Base-by-base conservation (phyloP, 1,140 invertebrate species). In the Phocides pigmalion region DNA sequence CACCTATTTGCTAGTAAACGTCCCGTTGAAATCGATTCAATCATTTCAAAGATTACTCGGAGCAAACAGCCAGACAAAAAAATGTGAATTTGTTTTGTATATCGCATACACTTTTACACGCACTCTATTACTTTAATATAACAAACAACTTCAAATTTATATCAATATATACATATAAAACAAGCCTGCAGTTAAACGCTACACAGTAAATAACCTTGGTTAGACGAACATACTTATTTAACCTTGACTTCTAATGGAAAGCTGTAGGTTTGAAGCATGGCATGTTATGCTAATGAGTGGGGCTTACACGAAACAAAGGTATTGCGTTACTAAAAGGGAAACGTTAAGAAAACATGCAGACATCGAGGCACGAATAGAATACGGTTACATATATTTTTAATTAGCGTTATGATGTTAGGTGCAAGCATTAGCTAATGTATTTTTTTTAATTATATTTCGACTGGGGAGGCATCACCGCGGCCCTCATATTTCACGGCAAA, bases 181-280 rank as follows among this genome's bases (percentile, higher is more conserved):
- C 5, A 35, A 8, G 47, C 22, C 20, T 32, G 47, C 20, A 28
- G 14, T 44, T 4, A 42, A 46, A 46, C 15, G 17, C n/a, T 8
- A 32, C 25, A n/a, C 44, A 44, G n/a, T 32, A 22, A 15, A 58
- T 58, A 28, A 50, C 25, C 41, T 58, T 46, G 22, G 54, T 32
- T 19, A 28, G 25, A 15, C 39, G 41, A 42, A 28, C 25, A 58
- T 22, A 32, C 54, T 58, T 58, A 17, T 46, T 12, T 17, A 46
- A 58, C 54, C 54, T 58, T 58, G 54, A 58, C 54, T 58, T 46
- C 54, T 46, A 58, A 58, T 58, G 54, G 54, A 58, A 58, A 58
- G 54, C 54, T 46, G 54, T 32, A 28, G 54, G 54, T 32, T 59
- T 20, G 54, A 59, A 44, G 41, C 54, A 58, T 28, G 54, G 22